A percentile compares a stretch with the other conserved stretches of the same genome.
phyloP scores from a whole-genome alignment of 2,888 invertebrate genomes.

The Oeneis ivallda region DNA sequence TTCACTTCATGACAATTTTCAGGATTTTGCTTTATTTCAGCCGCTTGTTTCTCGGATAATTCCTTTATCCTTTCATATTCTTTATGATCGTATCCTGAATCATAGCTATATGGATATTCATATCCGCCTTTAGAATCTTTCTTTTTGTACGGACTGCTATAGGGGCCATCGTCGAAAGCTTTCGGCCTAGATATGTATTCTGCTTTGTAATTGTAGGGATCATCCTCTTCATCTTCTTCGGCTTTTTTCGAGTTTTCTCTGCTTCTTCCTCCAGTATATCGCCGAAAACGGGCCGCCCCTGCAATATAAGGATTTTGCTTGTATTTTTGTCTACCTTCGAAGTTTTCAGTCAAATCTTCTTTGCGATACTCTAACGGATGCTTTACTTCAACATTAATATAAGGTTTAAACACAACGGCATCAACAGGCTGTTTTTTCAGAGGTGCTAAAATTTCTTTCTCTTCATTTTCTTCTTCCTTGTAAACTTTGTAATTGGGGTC shows the following conservation, averaged over 20 bases:
- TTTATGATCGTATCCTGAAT: conserved; percentile 77
- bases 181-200: conserved; percentile 76
- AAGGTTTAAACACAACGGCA: conserved; percentile 71
- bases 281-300: conserved; percentile 72
- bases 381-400: conserved; percentile 68
- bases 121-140: conserved; percentile 69
- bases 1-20: conserved; percentile 85
- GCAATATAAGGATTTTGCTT: conserved; percentile 76
- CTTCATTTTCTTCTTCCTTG: conserved; percentile 71
- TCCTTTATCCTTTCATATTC: conserved; percentile 82
- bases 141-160: conserved; percentile 72
- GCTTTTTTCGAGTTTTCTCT: conserved; percentile 63
- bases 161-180: conserved; percentile 72
- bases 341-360: conserved; percentile 63
- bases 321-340: conserved; percentile 69
- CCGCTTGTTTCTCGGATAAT: conserved; percentile 83
- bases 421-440: conserved; percentile 74
- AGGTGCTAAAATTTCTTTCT: conserved; percentile 68
- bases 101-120: conserved; percentile 75
- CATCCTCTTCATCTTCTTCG: conserved; percentile 59
- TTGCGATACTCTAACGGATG: conserved; percentile 72
- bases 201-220: conserved; percentile 79
- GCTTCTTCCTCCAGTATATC: conserved; percentile 75
- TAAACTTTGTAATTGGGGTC: conserved; percentile 76
- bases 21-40: conserved; percentile 82